phyloP scores from a whole-genome alignment of 1,140 invertebrate genomes.

The Aphaenogaster floridana region DNA sequence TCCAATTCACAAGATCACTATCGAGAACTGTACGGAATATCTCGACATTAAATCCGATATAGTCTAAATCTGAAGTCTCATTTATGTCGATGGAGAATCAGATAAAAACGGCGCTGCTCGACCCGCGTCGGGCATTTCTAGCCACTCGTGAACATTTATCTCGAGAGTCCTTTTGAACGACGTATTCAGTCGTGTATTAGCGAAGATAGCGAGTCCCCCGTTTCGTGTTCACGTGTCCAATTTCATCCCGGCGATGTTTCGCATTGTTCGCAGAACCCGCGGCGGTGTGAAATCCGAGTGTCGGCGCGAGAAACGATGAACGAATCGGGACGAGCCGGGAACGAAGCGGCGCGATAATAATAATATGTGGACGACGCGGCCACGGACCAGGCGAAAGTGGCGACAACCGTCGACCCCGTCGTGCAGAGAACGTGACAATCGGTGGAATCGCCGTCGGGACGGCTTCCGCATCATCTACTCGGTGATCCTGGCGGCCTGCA shows the following conservation, averaged over 20 bases:
- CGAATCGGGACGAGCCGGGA: constrained; percentile 64
- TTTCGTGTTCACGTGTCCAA: not conserved
- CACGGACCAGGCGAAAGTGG: constrained; percentile 80
- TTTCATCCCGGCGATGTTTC: constrained; percentile 14
- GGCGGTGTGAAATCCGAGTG: constrained; percentile 17
- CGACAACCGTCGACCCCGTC: constrained; percentile 67
- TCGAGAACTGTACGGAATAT: not conserved
- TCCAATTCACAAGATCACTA: not conserved
- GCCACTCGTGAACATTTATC: not conserved
- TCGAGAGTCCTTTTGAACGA: not conserved
- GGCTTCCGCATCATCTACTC: constrained; percentile 78
- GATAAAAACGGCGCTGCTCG: not conserved
- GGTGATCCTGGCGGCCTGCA: constrained; percentile 75
- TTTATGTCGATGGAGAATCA: not conserved
- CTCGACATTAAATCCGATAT: not conserved
- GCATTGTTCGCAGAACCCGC: constrained; percentile 60
- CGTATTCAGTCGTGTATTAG: not conserved
- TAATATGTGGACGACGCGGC: constrained; percentile 81
- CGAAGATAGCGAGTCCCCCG: not conserved
- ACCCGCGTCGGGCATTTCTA: not conserved
- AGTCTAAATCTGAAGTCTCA: not conserved
- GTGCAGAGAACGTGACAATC: constrained; percentile 59
- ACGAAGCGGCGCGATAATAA: constrained; percentile 77
- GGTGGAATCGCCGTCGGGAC: constrained; percentile 61
- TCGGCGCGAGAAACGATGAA: constrained; percentile 73